These are phyloP conservation scores for Dendropsophus ebraccatus DNA, from an alignment of 2,113 vertebrate genomes.

Conservation along the genomic window DNA sequence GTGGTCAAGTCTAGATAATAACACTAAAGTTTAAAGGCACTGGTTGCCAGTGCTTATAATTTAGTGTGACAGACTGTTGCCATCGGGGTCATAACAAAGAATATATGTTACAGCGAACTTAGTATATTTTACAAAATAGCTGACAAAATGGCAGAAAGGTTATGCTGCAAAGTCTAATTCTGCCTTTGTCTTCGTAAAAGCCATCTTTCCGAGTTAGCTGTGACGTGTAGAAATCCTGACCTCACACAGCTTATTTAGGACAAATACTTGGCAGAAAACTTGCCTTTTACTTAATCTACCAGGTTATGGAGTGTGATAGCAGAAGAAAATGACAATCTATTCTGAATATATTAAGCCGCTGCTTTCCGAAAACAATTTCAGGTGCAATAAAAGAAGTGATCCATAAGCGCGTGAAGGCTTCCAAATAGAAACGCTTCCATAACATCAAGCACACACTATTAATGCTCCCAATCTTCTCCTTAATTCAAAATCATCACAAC, in stretches of 20 bases:
- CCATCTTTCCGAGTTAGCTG: not conserved
- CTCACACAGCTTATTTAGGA: conserved; percentile 15
- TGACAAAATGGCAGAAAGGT: conserved; percentile 37
- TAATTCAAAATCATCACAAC: conserved; percentile 16
- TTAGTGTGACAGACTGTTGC: conserved; percentile 50
- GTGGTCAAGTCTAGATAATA: conserved; percentile 42
- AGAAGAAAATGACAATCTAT: conserved; percentile 30
- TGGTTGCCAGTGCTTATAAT: conserved; percentile 32
- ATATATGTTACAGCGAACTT: conserved; percentile 46
- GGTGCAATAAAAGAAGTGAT: conserved; percentile 39
- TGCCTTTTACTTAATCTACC: conserved; percentile 1
- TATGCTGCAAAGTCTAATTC: conserved; percentile 6
- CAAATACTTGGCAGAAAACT: conserved; percentile 7
- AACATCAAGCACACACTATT: not conserved
- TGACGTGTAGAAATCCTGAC: not conserved
- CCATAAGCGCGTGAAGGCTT: conserved; percentile 32
- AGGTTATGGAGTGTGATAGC: conserved; percentile 28
- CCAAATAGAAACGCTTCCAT: conserved; percentile 22
- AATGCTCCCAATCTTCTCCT: conserved; percentile 24
- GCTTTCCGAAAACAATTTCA: conserved; percentile 43
- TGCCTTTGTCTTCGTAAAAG: conserved; percentile 16
- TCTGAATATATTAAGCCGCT: conserved; percentile 34
- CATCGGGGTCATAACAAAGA: conserved; percentile 36
- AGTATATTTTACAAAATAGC: conserved; percentile 33
- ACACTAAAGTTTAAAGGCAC: conserved; percentile 25